These are phyloP conservation scores for Brachionus sp. DNA, from an alignment of 1,140 invertebrate genomes.

Conservation along the genomic window DNA sequence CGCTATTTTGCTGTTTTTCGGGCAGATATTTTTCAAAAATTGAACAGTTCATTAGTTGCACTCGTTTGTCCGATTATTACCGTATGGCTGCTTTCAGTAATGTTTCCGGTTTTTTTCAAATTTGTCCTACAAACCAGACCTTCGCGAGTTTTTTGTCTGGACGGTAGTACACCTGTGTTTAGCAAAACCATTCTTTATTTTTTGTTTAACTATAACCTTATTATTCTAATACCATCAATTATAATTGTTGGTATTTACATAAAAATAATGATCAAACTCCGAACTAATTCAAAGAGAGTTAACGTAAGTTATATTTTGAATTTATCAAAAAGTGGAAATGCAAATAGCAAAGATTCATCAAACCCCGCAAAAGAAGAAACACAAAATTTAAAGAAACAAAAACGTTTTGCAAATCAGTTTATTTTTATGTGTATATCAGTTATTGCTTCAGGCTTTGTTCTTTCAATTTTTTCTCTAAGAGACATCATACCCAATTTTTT, in stretches of 20 bases:
- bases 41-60: background rate
- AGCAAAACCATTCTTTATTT: background rate
- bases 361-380: background rate
- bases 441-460: background rate
- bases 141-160: constrained; percentile 12
- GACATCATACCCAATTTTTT: constrained; percentile 20
- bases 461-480: background rate
- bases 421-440: constrained; percentile 15
- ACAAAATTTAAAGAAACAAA: background rate
- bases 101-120: constrained; percentile 8
- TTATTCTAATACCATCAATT: background rate
- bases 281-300: background rate
- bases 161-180: background rate
- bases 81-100: background rate
- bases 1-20: background rate
- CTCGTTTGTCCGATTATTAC: background rate
- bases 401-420: constrained; percentile 15
- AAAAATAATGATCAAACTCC: constrained; percentile 17
- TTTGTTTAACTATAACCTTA: constrained; percentile 3
- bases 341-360: background rate
- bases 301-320: background rate
- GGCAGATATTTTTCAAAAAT: background rate
- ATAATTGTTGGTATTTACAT: background rate
- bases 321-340: background rate
- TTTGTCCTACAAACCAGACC: background rate